Evolutionary conservation across 2,888 invertebrate genomes (phyloP).

Genomic region (Noctua janthina): DNA sequence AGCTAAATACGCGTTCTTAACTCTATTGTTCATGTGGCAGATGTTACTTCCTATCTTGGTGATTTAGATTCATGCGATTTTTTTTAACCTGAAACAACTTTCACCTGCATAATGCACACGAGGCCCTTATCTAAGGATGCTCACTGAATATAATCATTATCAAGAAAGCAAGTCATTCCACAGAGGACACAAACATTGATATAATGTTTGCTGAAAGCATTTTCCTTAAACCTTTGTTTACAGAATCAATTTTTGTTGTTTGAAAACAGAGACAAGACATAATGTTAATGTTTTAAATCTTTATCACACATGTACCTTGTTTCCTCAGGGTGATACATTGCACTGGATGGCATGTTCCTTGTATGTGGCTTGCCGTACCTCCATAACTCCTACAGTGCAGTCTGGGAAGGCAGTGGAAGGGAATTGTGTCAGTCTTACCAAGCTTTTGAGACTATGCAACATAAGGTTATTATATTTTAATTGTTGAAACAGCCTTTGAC

Average conservation of each 20-base stretch:
- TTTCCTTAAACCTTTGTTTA: constrained; percentile 34
- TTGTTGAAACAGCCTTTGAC: neutral
- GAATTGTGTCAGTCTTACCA: constrained; percentile 97
- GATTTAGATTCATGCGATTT: constrained; percentile 9
- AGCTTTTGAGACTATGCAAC: constrained; percentile 96
- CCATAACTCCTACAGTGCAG: constrained; percentile 95
- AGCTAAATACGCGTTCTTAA: neutral
- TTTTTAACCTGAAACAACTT: constrained; percentile 36
- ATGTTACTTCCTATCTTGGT: constrained; percentile 8
- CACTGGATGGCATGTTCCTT: constrained; percentile 99
- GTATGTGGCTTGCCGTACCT: constrained; percentile 96
- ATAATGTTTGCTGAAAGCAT: neutral
- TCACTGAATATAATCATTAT: neutral
- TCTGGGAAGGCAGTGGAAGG: constrained; percentile 94
- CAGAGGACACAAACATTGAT: neutral
- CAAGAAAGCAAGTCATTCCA: neutral
- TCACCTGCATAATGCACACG: constrained; percentile 20
- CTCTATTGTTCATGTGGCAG: neutral
- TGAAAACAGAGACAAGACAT: constrained; percentile 13
- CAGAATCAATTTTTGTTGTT: constrained; percentile 16
- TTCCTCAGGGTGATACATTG: constrained; percentile 94
- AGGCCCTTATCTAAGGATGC: constrained; percentile 25
- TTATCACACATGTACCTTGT: constrained; percentile 5
- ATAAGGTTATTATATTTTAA: constrained; percentile 91
- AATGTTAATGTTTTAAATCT: neutral